These are phyloP conservation scores for Oxyscelio sp. DNA, from an alignment of 2,888 invertebrate genomes.

Conservation along the genomic window DNA sequence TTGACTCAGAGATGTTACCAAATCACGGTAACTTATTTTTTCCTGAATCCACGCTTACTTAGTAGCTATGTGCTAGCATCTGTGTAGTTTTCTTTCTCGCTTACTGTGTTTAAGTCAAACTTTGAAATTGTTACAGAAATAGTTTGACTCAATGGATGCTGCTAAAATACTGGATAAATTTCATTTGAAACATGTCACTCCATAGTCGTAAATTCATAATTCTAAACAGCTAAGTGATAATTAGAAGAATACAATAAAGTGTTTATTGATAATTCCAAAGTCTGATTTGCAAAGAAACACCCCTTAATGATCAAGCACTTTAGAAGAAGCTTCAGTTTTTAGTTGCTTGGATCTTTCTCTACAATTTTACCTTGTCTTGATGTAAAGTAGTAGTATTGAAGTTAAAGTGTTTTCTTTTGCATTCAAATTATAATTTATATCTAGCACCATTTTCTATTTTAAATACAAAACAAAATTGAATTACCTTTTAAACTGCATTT, in stretches of 20 bases:
- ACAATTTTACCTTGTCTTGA: neutral
- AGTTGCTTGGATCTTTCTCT: slow-evolving; percentile 1
- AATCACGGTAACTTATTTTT: slow-evolving; percentile 87
- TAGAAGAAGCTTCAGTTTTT: slow-evolving; percentile 22
- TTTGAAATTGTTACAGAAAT: slow-evolving; percentile 41
- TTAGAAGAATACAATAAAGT: neutral
- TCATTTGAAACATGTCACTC: too few relatives aligned
- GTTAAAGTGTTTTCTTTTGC: slow-evolving; percentile 30
- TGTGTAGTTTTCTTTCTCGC: slow-evolving; percentile 72
- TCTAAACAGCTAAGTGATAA: too few relatives aligned
- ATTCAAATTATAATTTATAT: neutral
- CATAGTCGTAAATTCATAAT: neutral
- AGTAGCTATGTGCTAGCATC: slow-evolving; percentile 71
- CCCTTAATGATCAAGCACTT: slow-evolving; percentile 6
- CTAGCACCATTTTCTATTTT: slow-evolving; percentile 7
- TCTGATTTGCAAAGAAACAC: slow-evolving; percentile 27
- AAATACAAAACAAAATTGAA: neutral
- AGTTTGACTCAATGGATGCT: too few relatives aligned
- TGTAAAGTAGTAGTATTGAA: slow-evolving; percentile 5
- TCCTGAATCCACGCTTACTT: slow-evolving; percentile 81
- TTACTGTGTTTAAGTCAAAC: slow-evolving; percentile 37
- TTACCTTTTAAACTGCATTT: slow-evolving; percentile 14
- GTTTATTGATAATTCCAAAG: slow-evolving; percentile 34
- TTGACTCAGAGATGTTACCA: slow-evolving; percentile 88
- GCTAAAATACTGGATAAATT: too few relatives aligned